Percentiles rank a stretch among this genome's conserved stretches.
These are phyloP conservation scores for Peromyscus eremicus DNA, from an alignment of 2,797 vertebrate genomes.

Conservation along the genomic window DNA sequence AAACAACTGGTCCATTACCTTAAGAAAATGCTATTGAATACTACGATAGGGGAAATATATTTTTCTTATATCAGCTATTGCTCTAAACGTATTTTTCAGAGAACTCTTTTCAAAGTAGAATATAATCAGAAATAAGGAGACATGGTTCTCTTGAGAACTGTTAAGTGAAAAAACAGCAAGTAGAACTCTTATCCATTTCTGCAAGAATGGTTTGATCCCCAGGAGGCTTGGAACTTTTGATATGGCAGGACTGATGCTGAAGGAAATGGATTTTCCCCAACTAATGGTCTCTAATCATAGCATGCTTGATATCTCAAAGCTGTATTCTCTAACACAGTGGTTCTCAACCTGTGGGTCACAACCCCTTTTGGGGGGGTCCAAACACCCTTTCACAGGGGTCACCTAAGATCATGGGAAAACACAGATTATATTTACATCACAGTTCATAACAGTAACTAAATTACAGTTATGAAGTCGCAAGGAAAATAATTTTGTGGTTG, in stretches of 20 bases:
- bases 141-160: not conserved
- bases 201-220: not conserved
- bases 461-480: not conserved
- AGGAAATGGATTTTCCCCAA: not conserved
- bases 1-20: not conserved
- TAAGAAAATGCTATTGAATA: conserved; percentile 42
- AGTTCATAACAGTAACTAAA: no score
- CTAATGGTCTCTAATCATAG: not conserved
- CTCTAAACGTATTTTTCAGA: conserved; percentile 38
- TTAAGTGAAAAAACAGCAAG: not conserved
- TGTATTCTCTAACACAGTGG: not conserved
- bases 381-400: not conserved
- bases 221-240: not conserved
- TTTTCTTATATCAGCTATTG: not conserved
- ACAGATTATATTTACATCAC: not conserved
- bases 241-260: not conserved
- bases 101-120: not conserved
- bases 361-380: accelerated
- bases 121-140: conserved; percentile 36
- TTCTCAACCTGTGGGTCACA: not conserved
- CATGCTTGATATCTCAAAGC: not conserved
- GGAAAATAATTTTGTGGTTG: not conserved
- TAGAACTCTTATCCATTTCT: not conserved
- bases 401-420: not conserved
- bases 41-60: not conserved